phyloP scores from a whole-genome alignment of 2,888 invertebrate species.

The Taphrorychus bicolor region DNA sequence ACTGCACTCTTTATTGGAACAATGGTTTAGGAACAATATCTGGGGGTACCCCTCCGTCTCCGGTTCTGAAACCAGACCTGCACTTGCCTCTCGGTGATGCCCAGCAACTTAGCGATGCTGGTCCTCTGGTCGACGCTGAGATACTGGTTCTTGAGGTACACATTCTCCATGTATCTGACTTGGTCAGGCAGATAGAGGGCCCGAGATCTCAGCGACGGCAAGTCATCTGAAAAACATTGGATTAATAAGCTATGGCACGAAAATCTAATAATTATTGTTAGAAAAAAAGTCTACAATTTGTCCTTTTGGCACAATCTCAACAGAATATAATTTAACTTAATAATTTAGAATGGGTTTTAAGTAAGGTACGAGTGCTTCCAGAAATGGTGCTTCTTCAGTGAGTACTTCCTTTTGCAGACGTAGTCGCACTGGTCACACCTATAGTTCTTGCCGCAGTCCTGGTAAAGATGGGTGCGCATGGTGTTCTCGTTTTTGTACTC shows the following conservation, averaged over 20 bases:
- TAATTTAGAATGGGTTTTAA: neutral
- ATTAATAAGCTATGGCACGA: no score
- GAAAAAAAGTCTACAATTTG: no score
- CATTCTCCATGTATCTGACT: slow-evolving; percentile 23
- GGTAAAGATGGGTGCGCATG: slow-evolving; percentile 40
- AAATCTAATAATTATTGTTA: no score
- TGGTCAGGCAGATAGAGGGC: slow-evolving; percentile 19
- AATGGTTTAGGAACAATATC: slow-evolving; percentile 4
- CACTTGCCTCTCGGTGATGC: slow-evolving; percentile 29
- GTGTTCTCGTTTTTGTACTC: slow-evolving; percentile 40
- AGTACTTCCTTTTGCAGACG: slow-evolving; percentile 42
- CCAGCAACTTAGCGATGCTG: slow-evolving; percentile 13
- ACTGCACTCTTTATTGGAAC: no score
- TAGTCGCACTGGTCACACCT: slow-evolving; percentile 39
- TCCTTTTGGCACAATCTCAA: neutral
- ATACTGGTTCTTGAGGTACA: slow-evolving; percentile 21
- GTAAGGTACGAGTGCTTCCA: neutral
- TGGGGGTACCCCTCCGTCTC: slow-evolving; percentile 26
- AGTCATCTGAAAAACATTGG: slow-evolving; percentile 4
- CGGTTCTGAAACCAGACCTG: slow-evolving; percentile 38
- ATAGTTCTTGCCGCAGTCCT: slow-evolving; percentile 40
- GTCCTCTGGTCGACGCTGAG: slow-evolving; percentile 18
- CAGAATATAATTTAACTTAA: neutral
- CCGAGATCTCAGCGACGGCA: slow-evolving; percentile 14
- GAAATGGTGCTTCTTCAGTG: slow-evolving; percentile 24